These are phyloP conservation scores for Leucoraja erinaceus DNA, from an alignment of 2,113 vertebrate species.

Conservation along the genomic window DNA sequence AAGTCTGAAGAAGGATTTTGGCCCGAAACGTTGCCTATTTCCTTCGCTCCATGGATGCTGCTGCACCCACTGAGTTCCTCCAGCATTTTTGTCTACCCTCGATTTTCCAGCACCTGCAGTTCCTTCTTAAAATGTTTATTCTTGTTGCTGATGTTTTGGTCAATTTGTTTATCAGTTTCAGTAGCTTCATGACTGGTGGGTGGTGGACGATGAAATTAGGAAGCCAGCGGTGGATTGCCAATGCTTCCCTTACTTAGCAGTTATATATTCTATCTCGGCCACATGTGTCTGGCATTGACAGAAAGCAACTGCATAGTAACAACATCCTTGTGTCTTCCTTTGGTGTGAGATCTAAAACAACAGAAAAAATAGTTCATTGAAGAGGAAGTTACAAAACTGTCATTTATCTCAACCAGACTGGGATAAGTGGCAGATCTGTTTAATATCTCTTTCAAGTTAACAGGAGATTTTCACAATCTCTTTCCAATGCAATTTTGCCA, in stretches of 20 bases:
- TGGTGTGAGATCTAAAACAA: not conserved
- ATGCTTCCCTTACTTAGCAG: not conserved
- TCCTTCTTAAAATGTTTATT: too few relatives aligned
- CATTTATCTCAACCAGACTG: not conserved
- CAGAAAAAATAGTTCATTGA: not conserved
- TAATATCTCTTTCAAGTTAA: not conserved
- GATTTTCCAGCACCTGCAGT: too few relatives aligned
- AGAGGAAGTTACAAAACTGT: not conserved
- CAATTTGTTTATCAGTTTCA: not conserved
- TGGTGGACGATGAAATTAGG: not conserved
- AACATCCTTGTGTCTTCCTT: not conserved
- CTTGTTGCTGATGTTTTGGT: not conserved
- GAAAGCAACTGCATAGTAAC: not conserved
- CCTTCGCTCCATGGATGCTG: too few relatives aligned
- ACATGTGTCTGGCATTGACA: not conserved
- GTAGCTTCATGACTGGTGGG: not conserved
- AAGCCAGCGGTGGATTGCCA: not conserved
- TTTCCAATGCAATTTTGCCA: not conserved
- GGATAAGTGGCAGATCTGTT: not conserved
- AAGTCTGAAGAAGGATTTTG: too few relatives aligned
- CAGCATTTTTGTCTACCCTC: too few relatives aligned
- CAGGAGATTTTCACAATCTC: not conserved
- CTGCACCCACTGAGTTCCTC: too few relatives aligned
- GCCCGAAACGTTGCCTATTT: too few relatives aligned
- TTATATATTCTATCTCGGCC: not conserved